phyloP scores from a whole-genome alignment of 2,797 vertebrate species.

The Basileuterus tristriatus region DNA sequence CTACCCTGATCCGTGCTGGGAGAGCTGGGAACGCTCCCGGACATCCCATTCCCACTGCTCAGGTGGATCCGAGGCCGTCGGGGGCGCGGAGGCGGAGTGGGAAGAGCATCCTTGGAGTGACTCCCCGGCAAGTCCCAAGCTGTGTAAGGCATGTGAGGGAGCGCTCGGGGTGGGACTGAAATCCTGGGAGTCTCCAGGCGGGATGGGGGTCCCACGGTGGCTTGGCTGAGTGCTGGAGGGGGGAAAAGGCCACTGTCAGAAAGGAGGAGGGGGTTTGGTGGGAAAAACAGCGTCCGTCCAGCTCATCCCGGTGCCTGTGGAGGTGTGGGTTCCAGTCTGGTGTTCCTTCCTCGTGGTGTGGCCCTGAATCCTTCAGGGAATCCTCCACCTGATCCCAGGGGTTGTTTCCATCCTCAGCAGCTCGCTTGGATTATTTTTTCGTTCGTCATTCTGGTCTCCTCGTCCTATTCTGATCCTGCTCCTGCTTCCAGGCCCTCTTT shows the following conservation, averaged over 20 bases:
- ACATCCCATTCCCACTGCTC: not conserved
- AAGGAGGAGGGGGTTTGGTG: not conserved
- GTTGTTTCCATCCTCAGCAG: not conserved
- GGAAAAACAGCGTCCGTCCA: not conserved
- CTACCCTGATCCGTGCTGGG: conserved; percentile 23
- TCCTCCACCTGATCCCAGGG: not conserved
- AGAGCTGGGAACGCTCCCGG: conserved; percentile 25
- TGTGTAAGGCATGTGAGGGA: conserved; percentile 79
- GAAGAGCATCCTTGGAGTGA: not conserved
- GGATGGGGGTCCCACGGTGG: not conserved
- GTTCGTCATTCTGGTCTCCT: not conserved
- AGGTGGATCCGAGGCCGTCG: not conserved
- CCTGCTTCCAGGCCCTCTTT: conserved; percentile 36
- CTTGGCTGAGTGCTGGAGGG: not conserved
- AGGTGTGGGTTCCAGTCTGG: not conserved
- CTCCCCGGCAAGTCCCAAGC: conserved; percentile 45
- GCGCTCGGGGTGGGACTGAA: not conserved
- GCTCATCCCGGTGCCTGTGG: not conserved
- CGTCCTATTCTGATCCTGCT: not conserved
- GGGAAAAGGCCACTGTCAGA: conserved; percentile 51
- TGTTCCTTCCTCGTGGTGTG: rapidly evolving
- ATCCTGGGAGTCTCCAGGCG: not conserved
- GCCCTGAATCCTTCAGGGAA: not conserved
- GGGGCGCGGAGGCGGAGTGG: not conserved
- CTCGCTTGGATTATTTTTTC: not conserved